Base-by-base conservation (phyloP, 2,888 invertebrate species). In the Empis stercorea region DNA sequence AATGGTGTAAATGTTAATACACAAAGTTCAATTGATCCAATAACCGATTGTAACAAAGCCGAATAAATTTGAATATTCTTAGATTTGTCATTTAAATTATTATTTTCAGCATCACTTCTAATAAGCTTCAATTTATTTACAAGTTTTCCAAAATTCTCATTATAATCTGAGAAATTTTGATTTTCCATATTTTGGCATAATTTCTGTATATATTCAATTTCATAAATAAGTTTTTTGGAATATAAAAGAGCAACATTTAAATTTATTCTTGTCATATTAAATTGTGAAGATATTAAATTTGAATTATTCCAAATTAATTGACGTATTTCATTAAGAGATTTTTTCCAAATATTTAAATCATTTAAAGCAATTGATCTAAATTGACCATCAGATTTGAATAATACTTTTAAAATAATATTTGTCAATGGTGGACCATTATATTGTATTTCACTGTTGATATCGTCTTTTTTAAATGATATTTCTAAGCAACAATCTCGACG, bases 1-100 rank as follows among this genome's bases (percentile, higher is more conserved):
- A 78, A 66, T 15, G 81, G 82, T 11, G 83, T 71, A 61, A 78
- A 75, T 0, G 78, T 72, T 59, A 79, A 74, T 5, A 83, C 61
- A 54, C 72, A 70, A 0, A 76, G 61, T 56, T 79, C 75, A 1
- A 80, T 54, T 16, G 76, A 63, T 53, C 80, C 80, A 4, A 64
- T 54, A 7, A 70, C 49, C 3, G 60, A 55, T 27, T 61, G 56
- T 0, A 62, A 48, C 6, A 65, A 30, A 0, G 63, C 57, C 0
- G 56, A 48, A 17, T 59, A 6, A 47, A 46, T 7, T 51, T 47
- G 7, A 49, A 34, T 32, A 51, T 41, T 17, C 15, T 1, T 44
- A 39, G 0, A 43, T 43, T 13, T 23, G 27, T 20, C 23, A n/a
- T 30, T 10, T 42, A 37, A 15, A 39, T 46, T 43, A 39, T 46